Evolutionary conservation across 2,888 invertebrate species (phyloP).

Genomic region (Bibio marci): DNA sequence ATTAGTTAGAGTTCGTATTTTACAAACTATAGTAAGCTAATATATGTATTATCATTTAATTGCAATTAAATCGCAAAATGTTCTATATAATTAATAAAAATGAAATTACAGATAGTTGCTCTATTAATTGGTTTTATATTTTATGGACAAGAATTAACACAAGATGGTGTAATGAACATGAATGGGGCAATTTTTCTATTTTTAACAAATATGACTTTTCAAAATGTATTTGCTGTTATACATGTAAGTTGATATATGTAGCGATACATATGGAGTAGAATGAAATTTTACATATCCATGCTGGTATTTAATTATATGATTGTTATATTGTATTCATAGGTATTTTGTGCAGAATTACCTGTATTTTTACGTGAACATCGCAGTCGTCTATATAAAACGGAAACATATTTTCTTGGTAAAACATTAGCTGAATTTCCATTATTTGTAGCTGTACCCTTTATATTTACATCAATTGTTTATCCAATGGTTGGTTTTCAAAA

Average conservation of each 20-base stretch:
- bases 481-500: conserved; percentile 77
- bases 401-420: conserved; percentile 82
- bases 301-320: background rate
- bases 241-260: too few species aligned
- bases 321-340: conserved; percentile 32
- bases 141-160: conserved; percentile 61
- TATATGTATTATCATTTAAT: too few species aligned
- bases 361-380: conserved; percentile 77
- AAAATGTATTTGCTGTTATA: conserved; percentile 87
- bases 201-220: conserved; percentile 84
- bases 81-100: too few species aligned
- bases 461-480: conserved; percentile 71
- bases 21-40: conserved; percentile 65
- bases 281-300: too few species aligned
- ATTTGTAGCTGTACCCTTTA: conserved; percentile 62
- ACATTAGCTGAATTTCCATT: conserved; percentile 78
- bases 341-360: conserved; percentile 77
- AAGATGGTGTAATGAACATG: conserved; percentile 85
- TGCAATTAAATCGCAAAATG: conserved; percentile 27
- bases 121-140: conserved; percentile 78
- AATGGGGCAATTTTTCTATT: conserved; percentile 84
- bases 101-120: conserved; percentile 59
- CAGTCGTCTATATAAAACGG: conserved; percentile 80
- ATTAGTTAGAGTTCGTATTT: conserved; percentile 61
- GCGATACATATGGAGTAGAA: too few species aligned